Conservation (phyloP, 2,797 vertebrate species). For the Peromyscus melanophrys region DNA sequence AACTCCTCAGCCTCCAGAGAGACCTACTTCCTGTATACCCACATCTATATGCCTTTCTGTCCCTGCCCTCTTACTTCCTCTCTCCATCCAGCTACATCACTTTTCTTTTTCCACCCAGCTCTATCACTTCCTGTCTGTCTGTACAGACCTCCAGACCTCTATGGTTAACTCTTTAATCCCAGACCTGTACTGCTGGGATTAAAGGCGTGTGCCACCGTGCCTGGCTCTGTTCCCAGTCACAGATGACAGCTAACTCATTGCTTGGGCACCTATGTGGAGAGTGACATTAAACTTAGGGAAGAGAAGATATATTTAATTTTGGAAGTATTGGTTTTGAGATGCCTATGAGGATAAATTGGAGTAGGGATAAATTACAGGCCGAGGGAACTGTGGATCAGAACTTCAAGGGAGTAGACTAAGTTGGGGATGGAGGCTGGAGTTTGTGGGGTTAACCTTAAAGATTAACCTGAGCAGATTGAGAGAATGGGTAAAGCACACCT, state of each 20-base stretch:
- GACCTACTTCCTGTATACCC: too few species aligned
- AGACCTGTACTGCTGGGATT: too few species aligned
- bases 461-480: neutral
- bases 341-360: neutral
- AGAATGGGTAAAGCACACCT: neutral
- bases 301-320: slow-evolving; percentile 33
- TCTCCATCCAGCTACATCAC: too few species aligned
- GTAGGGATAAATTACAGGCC: neutral
- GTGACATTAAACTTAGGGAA: neutral
- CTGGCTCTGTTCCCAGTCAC: too few species aligned
- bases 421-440: neutral
- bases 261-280: neutral
- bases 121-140: too few species aligned
- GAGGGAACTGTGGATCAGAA: neutral
- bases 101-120: too few species aligned
- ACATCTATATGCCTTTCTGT: too few species aligned
- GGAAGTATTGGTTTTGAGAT: neutral
- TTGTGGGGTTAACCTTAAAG: neutral
- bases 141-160: too few species aligned
- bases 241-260: neutral
- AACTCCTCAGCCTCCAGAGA: too few species aligned
- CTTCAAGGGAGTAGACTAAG: neutral
- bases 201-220: too few species aligned
- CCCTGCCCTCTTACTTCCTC: too few species aligned
- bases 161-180: too few species aligned